phyloP scores from a whole-genome alignment of 2,888 invertebrate species.

The Tachystola acroxantha region DNA sequence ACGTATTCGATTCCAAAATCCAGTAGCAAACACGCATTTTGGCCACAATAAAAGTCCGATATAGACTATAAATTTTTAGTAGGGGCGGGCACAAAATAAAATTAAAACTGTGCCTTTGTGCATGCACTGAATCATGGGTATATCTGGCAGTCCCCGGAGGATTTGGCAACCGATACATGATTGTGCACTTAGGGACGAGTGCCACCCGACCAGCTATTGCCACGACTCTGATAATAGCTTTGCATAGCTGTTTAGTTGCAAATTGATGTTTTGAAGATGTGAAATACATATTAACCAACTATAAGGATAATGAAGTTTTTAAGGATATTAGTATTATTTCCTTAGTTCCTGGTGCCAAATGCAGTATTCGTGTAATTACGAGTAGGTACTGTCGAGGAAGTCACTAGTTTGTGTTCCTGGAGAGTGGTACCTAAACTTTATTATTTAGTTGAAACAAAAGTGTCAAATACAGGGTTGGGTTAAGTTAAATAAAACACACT shows the following conservation, averaged over 20 bases:
- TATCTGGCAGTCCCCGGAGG: constrained; percentile 50
- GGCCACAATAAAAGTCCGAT: constrained; percentile 47
- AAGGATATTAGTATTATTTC: too few relatives aligned
- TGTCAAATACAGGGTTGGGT: too few relatives aligned
- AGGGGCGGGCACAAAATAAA: constrained; percentile 52
- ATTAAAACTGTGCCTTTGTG: constrained; percentile 52
- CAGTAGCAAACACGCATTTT: constrained; percentile 26
- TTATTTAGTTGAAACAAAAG: too few relatives aligned
- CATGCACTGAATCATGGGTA: constrained; percentile 58
- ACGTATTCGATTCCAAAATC: constrained; percentile 9
- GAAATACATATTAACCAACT: too few relatives aligned
- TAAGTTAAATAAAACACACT: too few relatives aligned
- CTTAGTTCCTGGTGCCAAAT: too few relatives aligned
- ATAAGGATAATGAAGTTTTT: too few relatives aligned
- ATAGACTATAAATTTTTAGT: constrained; percentile 51
- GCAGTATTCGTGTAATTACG: too few relatives aligned
- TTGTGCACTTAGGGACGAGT: constrained; percentile 61
- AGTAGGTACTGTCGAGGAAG: too few relatives aligned
- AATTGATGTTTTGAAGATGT: background rate
- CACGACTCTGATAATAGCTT: constrained; percentile 23
- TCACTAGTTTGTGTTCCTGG: too few relatives aligned
- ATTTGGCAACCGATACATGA: constrained; percentile 74
- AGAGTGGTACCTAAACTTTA: too few relatives aligned
- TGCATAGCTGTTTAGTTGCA: constrained; percentile 7
- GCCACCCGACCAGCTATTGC: constrained; percentile 25